A percentile compares a stretch with the other conserved stretches of the same genome.
Evolutionary conservation across 2,797 vertebrate species (phyloP).

Genomic region (Mionectes olivaceus): DNA sequence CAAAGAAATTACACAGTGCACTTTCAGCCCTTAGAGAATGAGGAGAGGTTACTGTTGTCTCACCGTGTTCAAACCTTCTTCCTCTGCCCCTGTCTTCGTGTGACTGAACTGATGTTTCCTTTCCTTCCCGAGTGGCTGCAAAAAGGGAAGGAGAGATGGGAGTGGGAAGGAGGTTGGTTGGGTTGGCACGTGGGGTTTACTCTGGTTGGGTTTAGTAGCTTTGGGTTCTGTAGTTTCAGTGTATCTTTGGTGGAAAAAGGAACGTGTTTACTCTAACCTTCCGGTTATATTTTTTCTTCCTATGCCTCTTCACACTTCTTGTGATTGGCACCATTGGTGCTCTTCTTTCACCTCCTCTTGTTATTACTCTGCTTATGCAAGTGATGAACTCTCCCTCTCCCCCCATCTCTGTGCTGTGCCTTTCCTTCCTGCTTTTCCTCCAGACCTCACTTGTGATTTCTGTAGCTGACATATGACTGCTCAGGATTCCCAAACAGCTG

Average conservation of each 20-base stretch:
- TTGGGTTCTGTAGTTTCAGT: not conserved
- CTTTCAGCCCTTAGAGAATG: not conserved
- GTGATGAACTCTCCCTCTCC: not conserved
- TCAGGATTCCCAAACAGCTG: not conserved
- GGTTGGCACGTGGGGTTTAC: rapidly evolving
- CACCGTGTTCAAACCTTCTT: not conserved
- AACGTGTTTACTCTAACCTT: not conserved
- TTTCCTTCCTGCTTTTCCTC: not conserved
- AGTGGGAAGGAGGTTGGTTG: not conserved
- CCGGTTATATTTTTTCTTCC: not conserved
- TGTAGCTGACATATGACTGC: conserved; percentile 13
- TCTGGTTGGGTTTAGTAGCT: not conserved
- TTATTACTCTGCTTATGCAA: not conserved
- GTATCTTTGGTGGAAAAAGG: not conserved
- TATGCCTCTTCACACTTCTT: not conserved
- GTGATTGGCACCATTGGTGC: not conserved
- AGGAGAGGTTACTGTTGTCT: not conserved
- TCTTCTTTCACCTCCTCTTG: not conserved
- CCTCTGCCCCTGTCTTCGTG: not conserved
- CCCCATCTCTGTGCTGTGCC: not conserved
- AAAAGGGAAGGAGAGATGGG: not conserved
- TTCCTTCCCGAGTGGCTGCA: not conserved
- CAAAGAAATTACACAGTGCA: not conserved
- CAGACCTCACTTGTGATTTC: not conserved
- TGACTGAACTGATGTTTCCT: not conserved